phyloP scores from a whole-genome alignment of 2,113 vertebrate species.

The Pedetes capensis region DNA sequence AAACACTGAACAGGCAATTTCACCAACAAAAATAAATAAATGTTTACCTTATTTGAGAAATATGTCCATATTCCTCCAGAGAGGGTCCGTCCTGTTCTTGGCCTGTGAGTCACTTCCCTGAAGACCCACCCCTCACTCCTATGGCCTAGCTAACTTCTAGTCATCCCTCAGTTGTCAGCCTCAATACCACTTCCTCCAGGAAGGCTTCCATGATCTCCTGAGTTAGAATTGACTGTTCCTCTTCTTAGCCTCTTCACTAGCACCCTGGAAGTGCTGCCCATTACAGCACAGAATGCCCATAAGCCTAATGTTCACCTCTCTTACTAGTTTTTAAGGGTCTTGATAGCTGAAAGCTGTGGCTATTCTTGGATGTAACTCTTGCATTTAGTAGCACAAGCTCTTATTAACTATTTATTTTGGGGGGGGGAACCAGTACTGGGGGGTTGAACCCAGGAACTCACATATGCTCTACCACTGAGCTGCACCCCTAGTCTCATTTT shows the following conservation, averaged over 20 bases:
- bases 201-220: background rate
- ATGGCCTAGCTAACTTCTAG: background rate
- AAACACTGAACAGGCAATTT: background rate
- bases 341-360: background rate
- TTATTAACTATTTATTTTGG: too few relatives aligned
- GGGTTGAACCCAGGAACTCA: too few relatives aligned
- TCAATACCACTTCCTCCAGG: background rate
- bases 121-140: background rate
- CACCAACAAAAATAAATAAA: background rate
- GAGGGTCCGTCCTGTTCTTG: background rate
- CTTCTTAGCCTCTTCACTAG: background rate
- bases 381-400: background rate
- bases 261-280: background rate
- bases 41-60: background rate
- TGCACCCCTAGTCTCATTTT: too few relatives aligned
- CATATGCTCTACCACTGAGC: too few relatives aligned
- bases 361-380: background rate
- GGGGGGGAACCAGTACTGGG: too few relatives aligned
- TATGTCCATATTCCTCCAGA: background rate
- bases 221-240: background rate
- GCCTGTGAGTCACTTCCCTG: background rate
- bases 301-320: background rate
- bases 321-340: background rate
- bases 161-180: background rate
- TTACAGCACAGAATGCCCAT: background rate